These are phyloP conservation scores for Sarcoramphus papa DNA, from an alignment of 2,797 vertebrate species.

Conservation along the genomic window DNA sequence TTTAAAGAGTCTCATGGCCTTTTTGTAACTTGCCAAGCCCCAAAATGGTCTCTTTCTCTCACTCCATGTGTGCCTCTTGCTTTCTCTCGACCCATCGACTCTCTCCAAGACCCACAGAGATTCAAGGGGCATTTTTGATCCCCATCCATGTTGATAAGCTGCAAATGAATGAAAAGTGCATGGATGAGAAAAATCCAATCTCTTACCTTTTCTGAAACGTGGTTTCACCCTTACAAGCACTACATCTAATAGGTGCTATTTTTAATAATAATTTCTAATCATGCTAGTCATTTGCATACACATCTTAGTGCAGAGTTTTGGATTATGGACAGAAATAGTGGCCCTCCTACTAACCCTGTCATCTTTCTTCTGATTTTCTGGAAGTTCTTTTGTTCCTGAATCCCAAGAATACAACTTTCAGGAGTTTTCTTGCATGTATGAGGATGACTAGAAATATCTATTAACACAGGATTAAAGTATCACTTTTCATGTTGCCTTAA, in stretches of 20 bases:
- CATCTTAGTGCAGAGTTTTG: neutral
- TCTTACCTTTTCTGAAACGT: neutral
- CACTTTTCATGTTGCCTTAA: neutral
- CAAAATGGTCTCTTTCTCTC: neutral
- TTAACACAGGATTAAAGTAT: neutral
- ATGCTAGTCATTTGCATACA: neutral
- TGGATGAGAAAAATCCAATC: neutral
- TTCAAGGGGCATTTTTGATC: neutral
- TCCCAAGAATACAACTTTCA: neutral
- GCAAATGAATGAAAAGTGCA: neutral
- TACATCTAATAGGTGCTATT: neutral
- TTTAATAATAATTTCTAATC: neutral
- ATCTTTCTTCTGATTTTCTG: constrained; percentile 17
- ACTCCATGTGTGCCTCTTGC: neutral
- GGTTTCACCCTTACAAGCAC: neutral
- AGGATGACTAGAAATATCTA: neutral
- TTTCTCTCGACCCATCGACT: neutral
- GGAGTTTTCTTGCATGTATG: neutral
- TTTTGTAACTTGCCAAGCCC: neutral
- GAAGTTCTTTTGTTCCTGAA: constrained; percentile 33
- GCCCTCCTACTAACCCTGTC: neutral
- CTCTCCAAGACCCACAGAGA: neutral
- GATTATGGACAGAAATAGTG: neutral
- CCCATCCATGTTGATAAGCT: neutral
- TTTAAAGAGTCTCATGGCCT: neutral